Evolutionary conservation across 2,888 invertebrate genomes (phyloP).

Genomic region (Eupithecia subfuscata): DNA sequence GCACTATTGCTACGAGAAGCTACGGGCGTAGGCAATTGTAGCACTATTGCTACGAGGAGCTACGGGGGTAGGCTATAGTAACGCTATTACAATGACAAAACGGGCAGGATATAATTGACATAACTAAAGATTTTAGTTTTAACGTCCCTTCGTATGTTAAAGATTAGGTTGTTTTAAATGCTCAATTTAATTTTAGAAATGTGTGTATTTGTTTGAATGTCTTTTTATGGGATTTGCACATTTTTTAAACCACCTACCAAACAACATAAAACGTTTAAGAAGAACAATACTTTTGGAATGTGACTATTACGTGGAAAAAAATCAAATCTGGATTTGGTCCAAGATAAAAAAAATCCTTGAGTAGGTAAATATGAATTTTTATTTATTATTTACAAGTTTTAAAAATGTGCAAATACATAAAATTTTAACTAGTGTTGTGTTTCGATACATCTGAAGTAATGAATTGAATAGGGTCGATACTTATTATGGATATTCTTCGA

Average conservation of each 20-base stretch:
- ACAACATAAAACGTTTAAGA: background rate
- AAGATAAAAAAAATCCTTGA: too few species aligned
- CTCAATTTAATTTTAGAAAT: conserved; percentile 41
- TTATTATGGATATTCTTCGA: conserved; percentile 58
- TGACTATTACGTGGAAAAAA: background rate
- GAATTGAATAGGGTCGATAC: conserved; percentile 39
- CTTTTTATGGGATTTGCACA: conserved; percentile 18
- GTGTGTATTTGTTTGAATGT: conserved; percentile 7
- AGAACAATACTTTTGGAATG: background rate
- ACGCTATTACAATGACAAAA: background rate
- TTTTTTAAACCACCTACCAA: conserved; percentile 5
- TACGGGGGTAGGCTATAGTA: background rate
- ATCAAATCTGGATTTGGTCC: background rate
- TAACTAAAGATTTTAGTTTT: background rate
- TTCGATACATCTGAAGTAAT: conserved; percentile 29
- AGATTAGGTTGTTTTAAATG: conserved; percentile 38
- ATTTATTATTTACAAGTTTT: background rate
- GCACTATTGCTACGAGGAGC: background rate
- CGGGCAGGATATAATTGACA: background rate
- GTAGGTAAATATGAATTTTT: too few species aligned
- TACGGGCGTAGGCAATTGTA: background rate
- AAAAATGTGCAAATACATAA: conserved; percentile 22
- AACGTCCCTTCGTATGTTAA: background rate
- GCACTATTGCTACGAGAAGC: background rate
- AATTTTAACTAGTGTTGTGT: conserved; percentile 20